Conservation (phyloP, 1,140 invertebrate genomes). For the Macrobrachium nipponense region DNA sequence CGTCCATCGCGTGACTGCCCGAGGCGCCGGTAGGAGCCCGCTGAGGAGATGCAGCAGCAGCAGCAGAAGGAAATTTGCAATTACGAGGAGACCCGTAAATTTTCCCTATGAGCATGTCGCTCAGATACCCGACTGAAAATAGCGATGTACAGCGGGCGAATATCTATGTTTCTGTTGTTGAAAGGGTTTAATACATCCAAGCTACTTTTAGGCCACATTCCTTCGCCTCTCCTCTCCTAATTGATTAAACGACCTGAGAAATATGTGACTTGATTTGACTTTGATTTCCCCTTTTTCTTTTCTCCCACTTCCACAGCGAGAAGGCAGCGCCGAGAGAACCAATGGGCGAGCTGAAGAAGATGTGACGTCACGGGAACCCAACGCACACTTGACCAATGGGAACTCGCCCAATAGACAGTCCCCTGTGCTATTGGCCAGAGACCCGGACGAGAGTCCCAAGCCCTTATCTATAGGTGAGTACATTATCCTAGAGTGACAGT, state of each 20-base stretch:
- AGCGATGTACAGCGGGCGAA: no score
- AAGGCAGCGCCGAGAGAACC: slow-evolving; percentile 50
- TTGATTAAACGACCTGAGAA: background rate
- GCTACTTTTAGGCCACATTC: no score
- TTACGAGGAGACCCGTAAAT: no score
- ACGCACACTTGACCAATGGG: slow-evolving; percentile 57
- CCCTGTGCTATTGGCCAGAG: slow-evolving; percentile 52
- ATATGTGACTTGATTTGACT: background rate
- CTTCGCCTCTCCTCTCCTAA: no score
- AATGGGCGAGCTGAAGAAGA: slow-evolving; percentile 46
- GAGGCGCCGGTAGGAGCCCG: no score
- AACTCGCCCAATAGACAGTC: slow-evolving; percentile 56
- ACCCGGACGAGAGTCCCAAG: slow-evolving; percentile 48
- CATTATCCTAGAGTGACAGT: background rate
- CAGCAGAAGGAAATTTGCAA: no score
- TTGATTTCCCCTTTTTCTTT: background rate
- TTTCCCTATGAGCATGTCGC: no score
- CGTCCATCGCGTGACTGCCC: no score
- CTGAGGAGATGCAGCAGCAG: no score
- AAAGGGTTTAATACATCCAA: no score
- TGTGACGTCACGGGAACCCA: slow-evolving; percentile 39
- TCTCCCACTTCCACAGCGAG: slow-evolving; percentile 35
- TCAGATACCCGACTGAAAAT: no score
- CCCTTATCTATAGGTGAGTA: slow-evolving; percentile 53
- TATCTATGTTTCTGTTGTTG: no score